Evolutionary conservation across 1,140 invertebrate species (phyloP).

Genomic region (Drosophila azteca): DNA sequence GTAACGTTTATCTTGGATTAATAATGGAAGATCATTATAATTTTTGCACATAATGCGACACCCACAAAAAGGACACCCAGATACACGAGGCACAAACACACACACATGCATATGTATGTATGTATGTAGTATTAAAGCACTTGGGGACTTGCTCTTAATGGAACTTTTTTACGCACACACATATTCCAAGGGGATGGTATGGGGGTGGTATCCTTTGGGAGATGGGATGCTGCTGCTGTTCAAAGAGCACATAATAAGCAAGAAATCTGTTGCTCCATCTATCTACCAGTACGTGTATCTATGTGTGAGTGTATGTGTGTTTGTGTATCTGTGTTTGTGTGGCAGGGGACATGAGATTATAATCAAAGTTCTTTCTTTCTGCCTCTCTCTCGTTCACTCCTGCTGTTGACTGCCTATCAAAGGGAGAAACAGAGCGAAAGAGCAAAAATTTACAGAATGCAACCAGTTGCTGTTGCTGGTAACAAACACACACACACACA

Average conservation of each 20-base stretch:
- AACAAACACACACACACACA: not conserved
- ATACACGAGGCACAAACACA: slow-evolving; percentile 16
- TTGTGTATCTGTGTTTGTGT: slow-evolving; percentile 12
- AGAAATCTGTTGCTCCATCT: slow-evolving; percentile 52
- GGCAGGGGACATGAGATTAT: slow-evolving; percentile 20
- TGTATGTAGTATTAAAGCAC: slow-evolving; percentile 30
- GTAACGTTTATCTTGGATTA: slow-evolving; percentile 57
- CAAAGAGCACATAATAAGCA: slow-evolving; percentile 56
- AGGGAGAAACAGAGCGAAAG: slow-evolving; percentile 11
- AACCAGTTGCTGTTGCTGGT: slow-evolving; percentile 36
- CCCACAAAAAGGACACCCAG: slow-evolving; percentile 28
- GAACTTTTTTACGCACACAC: slow-evolving; percentile 50
- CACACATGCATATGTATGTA: no score
- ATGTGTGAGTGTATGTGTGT: no score
- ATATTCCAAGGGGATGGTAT: not conserved
- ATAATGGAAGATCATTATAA: slow-evolving; percentile 61
- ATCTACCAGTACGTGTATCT: no score
- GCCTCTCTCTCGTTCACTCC: no score
- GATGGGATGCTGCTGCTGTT: not conserved
- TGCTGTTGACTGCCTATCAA: slow-evolving; percentile 11
- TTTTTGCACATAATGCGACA: slow-evolving; percentile 52
- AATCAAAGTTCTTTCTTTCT: slow-evolving; percentile 46
- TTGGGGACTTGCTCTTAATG: slow-evolving; percentile 53
- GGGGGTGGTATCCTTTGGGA: no score
- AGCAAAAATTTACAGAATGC: slow-evolving; percentile 17